phyloP scores from a whole-genome alignment of 2,797 vertebrate genomes.

The Halcyon smyrnensis region DNA sequence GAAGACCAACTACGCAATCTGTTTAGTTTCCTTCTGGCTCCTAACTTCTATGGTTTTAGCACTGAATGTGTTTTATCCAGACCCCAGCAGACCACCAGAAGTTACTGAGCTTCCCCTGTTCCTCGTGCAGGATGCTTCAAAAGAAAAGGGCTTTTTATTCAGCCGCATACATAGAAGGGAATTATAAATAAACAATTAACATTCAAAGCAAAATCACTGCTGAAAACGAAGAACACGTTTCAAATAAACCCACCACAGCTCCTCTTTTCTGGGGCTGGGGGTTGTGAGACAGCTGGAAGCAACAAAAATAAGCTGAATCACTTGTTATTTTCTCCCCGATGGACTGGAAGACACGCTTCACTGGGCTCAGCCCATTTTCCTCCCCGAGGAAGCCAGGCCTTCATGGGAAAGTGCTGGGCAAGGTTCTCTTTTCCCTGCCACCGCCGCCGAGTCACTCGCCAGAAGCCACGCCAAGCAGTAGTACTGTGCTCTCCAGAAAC shows the following conservation, averaged over 20 bases:
- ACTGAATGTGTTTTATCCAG: background rate
- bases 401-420: slow-evolving; percentile 17
- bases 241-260: background rate
- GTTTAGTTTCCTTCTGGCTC: background rate
- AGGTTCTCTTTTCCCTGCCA: background rate
- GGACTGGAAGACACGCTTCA: slow-evolving; percentile 1
- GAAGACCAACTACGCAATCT: background rate
- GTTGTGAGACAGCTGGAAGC: background rate
- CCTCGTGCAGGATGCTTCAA: background rate
- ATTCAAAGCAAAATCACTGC: background rate
- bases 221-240: background rate
- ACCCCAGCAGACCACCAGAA: background rate
- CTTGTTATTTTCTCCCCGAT: background rate
- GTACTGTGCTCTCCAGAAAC: slow-evolving; percentile 10
- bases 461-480: background rate
- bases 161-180: background rate
- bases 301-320: slow-evolving; percentile 27
- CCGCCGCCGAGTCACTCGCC: background rate
- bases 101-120: background rate
- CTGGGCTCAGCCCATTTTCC: background rate
- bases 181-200: background rate
- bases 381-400: background rate
- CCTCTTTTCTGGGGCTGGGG: background rate
- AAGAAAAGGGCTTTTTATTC: background rate
- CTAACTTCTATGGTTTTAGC: background rate